These are phyloP conservation scores for Choreutis nemorana DNA, from an alignment of 2,888 invertebrate genomes.

Conservation along the genomic window DNA sequence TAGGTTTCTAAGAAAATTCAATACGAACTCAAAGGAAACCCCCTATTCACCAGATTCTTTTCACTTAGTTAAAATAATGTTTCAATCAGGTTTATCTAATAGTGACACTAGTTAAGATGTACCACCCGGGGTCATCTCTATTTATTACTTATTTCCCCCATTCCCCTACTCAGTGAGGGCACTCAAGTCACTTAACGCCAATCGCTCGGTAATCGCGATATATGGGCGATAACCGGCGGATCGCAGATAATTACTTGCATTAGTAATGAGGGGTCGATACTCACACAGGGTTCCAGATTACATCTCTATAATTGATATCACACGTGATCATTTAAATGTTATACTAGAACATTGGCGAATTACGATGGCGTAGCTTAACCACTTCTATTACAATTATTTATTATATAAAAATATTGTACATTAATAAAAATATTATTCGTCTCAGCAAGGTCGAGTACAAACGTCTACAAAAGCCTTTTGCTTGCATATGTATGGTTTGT, in stretches of 20 bases:
- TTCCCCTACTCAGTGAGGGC: slow-evolving; percentile 19
- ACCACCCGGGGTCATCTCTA: slow-evolving; percentile 31
- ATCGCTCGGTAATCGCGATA: slow-evolving; percentile 48
- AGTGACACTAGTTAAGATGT: slow-evolving; percentile 53
- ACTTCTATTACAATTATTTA: no score
- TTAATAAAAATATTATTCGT: no score
- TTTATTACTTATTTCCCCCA: slow-evolving; percentile 25
- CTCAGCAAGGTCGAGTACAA: no score
- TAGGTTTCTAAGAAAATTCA: no score
- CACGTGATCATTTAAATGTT: slow-evolving; percentile 19
- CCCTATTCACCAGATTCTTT: no score
- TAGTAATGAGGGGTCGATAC: slow-evolving; percentile 40
- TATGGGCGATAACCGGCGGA: slow-evolving; percentile 42
- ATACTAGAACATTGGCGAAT: no score
- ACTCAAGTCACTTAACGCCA: slow-evolving; percentile 38
- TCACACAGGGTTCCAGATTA: slow-evolving; percentile 16
- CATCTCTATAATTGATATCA: slow-evolving; percentile 30
- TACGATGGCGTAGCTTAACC: no score
- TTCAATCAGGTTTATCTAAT: slow-evolving; percentile 12
- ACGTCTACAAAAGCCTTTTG: no score
- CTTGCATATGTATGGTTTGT: no score
- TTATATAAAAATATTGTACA: no score
- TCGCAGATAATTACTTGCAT: slow-evolving; percentile 54
- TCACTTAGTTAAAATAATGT: no score
- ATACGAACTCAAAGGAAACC: no score